Evolutionary conservation across 2,113 vertebrate genomes (phyloP), one percentile per base, ranked within the genome.

Genomic region (Antidorcas marsupialis): DNA sequence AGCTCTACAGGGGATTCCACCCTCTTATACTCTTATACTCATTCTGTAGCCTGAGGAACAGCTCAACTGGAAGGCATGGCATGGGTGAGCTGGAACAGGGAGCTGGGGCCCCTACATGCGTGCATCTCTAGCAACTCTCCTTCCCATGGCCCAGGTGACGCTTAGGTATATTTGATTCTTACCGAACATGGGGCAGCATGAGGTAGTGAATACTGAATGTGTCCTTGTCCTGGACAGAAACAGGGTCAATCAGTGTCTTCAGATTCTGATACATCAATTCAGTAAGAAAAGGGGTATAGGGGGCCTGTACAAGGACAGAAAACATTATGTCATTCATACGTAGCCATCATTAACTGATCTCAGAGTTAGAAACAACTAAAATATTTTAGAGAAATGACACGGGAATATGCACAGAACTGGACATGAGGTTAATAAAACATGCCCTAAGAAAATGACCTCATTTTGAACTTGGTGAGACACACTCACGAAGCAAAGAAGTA

Each of bases 211-310:
- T 99, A 98, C 99, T 99, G 89, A 99, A 97, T 13, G 98, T 96
- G 91, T 99, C 99, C 98, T 99, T 99, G 60, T 99, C 99, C 94
- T 99, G 99, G 85, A 99, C 94, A 0, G 99, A 99, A 27, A 98
- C 94, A 0, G 99, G 99, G 98, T 99, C 99, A 21, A 99, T 99
- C 98, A 99, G 99, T 25, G 99, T 98, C 98, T 99, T 99, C 97
- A 99, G 99, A 97, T 99, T 99, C 99, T 99, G 99, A 98, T 99
- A 99, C 99, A 99, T 99, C 99, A 99, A 98, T 98, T 99, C 99
- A 7, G 99, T 99, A 97, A 99, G 99, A 99, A 99, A 99, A 27
- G 99, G 99, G 78, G 99, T 99, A 96, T 99, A 99, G 25, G 99
- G 99, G 95, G 99, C 99, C 99, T 99, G 98, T 16, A 47, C 6